phyloP scores from a whole-genome alignment of 2,113 vertebrate species.

The Syrmaticus mikado region DNA sequence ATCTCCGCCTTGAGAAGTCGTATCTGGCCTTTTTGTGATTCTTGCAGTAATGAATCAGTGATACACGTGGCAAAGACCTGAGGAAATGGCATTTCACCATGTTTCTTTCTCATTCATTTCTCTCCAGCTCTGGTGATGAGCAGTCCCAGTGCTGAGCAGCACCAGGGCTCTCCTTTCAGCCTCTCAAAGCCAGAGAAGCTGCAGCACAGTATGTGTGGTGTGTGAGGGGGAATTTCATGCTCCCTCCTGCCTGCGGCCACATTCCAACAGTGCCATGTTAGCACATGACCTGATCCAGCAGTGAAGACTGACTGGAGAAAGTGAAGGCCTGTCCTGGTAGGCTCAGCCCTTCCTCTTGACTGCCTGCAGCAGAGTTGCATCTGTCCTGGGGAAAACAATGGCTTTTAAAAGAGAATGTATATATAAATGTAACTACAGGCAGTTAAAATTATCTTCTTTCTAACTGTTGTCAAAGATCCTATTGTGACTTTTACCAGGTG shows the following conservation, averaged over 20 bases:
- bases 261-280: not conserved
- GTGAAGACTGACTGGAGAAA: not conserved
- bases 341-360: not conserved
- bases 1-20: not conserved
- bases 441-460: not conserved
- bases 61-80: not conserved
- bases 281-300: not conserved
- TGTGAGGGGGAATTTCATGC: fast-evolving
- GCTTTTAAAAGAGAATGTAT: not conserved
- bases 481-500: not conserved
- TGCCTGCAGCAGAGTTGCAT: not conserved
- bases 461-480: not conserved
- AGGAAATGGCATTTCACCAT: not conserved
- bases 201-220: not conserved
- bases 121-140: not conserved
- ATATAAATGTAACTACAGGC: not conserved
- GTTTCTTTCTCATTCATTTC: not conserved
- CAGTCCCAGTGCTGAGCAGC: not conserved
- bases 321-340: not conserved
- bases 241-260: not conserved
- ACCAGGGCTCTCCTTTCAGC: not conserved
- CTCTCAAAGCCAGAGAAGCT: not conserved
- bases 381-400: not conserved
- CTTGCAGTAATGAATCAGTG: not conserved
- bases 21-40: not conserved